Percentiles rank a stretch among this genome's conserved stretches.
phyloP scores from a whole-genome alignment of 2,797 vertebrate species.

The Cuniculus paca region DNA sequence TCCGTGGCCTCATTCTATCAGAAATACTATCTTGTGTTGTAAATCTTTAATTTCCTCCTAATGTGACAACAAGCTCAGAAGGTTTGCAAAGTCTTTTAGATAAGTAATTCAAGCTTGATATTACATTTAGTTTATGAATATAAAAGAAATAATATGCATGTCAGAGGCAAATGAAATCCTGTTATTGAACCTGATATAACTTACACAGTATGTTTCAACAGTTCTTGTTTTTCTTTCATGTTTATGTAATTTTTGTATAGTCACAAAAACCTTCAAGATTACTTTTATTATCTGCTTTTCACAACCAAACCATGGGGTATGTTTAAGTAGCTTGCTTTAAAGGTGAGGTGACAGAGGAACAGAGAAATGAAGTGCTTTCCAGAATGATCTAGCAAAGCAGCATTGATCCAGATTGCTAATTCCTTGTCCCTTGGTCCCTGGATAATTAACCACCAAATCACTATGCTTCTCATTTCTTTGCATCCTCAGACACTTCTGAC shows the following conservation, averaged over 20 bases:
- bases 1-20: constrained; percentile 56
- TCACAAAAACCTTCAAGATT: constrained; percentile 4
- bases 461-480: not conserved
- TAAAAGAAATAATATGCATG: not conserved
- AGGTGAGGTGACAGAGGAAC: not conserved
- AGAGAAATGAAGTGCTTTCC: constrained; percentile 21
- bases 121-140: constrained; percentile 24
- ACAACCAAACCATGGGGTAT: not conserved
- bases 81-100: constrained; percentile 53
- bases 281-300: constrained; percentile 40
- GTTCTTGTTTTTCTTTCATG: not conserved
- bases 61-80: constrained; percentile 21
- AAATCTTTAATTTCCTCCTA: constrained; percentile 73
- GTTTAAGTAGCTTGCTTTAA: constrained; percentile 40
- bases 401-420: not conserved
- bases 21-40: constrained; percentile 48
- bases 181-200: not conserved
- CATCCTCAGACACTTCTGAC: not conserved
- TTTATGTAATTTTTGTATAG: constrained; percentile 46
- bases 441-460: not conserved
- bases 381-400: not conserved
- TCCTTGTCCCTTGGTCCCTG: not conserved
- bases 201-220: not conserved
- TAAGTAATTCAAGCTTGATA: constrained; percentile 10
- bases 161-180: constrained; percentile 42